Evolutionary conservation across 2,797 vertebrate species (phyloP).

Genomic region (Brachymystax lenok): DNA sequence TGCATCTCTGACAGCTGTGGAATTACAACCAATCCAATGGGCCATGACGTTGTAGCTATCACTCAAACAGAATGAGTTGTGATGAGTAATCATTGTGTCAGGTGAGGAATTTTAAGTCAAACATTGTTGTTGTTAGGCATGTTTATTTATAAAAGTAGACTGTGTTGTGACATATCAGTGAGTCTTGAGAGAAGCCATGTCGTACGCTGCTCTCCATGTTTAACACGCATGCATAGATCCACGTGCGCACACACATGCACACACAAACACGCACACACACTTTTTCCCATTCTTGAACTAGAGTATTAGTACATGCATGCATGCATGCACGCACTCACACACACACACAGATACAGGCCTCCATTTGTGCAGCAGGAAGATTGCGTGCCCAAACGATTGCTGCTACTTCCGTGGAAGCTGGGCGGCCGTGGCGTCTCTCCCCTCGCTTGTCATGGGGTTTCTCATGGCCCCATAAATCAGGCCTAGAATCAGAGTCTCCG

Average conservation of each 20-base stretch:
- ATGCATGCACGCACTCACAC: neutral
- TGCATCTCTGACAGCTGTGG: conserved; percentile 42
- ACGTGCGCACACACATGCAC: neutral
- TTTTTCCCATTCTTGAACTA: neutral
- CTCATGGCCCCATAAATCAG: conserved; percentile 33
- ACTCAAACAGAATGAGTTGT: neutral
- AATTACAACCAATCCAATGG: conserved; percentile 31
- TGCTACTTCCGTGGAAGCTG: conserved; percentile 7
- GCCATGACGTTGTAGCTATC: conserved; percentile 14
- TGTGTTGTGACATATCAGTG: neutral
- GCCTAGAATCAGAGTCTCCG: conserved; percentile 23
- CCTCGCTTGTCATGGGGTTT: conserved; percentile 42
- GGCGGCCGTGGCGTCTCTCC: conserved; percentile 14
- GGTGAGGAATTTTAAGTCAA: neutral
- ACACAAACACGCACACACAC: neutral
- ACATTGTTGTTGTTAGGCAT: neutral
- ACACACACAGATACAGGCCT: conserved; percentile 25
- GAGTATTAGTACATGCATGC: neutral
- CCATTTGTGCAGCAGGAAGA: conserved; percentile 30
- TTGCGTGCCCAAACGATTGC: conserved; percentile 31
- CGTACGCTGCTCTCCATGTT: too few species aligned
- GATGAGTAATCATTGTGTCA: conserved; percentile 11
- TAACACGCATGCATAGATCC: neutral
- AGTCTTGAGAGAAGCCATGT: too few species aligned
- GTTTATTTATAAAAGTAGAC: neutral